Evolutionary conservation across 2,113 vertebrate species (phyloP).

Genomic region (Pterocles burchelli): DNA sequence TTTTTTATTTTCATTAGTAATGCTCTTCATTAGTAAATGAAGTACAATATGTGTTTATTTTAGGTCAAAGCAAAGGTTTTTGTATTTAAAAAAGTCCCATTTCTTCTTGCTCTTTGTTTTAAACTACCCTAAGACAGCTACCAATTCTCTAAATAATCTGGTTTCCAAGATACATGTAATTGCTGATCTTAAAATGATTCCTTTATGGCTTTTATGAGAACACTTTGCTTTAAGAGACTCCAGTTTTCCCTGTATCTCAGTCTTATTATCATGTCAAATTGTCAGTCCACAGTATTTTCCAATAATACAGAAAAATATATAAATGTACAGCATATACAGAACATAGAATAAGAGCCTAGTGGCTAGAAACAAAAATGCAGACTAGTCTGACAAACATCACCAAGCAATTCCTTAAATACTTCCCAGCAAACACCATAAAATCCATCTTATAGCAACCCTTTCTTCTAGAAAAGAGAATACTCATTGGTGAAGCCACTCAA

Average conservation of each 20-base stretch:
- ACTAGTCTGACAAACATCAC: neutral
- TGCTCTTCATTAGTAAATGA: neutral
- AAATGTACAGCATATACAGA: accelerated
- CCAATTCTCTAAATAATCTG: neutral
- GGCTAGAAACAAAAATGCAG: neutral
- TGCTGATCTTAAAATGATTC: neutral
- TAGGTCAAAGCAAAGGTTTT: neutral
- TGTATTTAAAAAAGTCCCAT: neutral
- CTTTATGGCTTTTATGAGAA: neutral
- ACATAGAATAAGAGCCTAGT: neutral
- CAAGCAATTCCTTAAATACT: neutral
- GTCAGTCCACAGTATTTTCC: neutral
- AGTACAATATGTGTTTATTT: neutral
- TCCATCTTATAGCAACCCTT: neutral
- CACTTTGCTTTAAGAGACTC: neutral
- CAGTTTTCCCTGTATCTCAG: neutral
- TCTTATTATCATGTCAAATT: neutral
- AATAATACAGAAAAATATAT: neutral
- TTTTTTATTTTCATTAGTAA: neutral
- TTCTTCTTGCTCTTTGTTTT: neutral
- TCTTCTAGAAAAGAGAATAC: neutral
- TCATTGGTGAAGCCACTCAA: neutral
- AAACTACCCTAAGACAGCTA: neutral
- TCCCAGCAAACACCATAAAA: neutral
- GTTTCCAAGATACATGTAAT: neutral